These are phyloP conservation scores for Turritopsis rubra DNA, from an alignment of 30 jellyfish, hydroid and myxozoan species.

Conservation along the genomic window DNA sequence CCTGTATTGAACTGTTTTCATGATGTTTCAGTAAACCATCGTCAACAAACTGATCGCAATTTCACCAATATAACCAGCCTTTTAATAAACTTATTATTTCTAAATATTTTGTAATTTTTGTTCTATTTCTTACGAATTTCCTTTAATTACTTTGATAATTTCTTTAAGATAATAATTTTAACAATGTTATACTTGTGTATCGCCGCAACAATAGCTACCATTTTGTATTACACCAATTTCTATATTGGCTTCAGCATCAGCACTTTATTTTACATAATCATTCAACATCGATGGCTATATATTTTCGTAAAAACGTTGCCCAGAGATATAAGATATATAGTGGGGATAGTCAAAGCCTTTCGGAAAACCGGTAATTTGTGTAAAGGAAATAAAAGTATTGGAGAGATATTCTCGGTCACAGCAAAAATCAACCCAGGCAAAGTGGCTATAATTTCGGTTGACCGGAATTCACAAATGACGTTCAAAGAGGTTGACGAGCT, in stretches of 20 bases:
- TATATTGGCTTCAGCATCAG: not conserved
- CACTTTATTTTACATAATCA: not conserved
- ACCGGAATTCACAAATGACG: not conserved
- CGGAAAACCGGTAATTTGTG: not conserved
- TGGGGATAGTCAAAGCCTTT: not conserved
- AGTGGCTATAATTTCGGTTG: slow-evolving; percentile 20
- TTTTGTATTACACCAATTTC: not conserved
- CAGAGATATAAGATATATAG: not conserved
- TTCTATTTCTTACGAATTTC: too few relatives aligned
- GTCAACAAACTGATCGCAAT: too few relatives aligned
- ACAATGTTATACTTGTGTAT: not conserved
- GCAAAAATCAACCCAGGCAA: slow-evolving; percentile 19
- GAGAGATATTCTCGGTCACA: slow-evolving; percentile 12
- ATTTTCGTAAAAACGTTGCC: slow-evolving; percentile 7
- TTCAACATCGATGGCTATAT: not conserved
- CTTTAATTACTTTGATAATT: too few relatives aligned
- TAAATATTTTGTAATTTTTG: too few relatives aligned
- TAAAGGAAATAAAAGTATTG: slow-evolving; percentile 2
- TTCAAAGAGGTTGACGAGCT: not conserved
- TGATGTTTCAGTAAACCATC: too few relatives aligned
- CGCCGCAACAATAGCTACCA: not conserved
- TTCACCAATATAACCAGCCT: too few relatives aligned
- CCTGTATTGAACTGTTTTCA: too few relatives aligned
- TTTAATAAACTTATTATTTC: too few relatives aligned
- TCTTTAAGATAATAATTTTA: too few relatives aligned